Percentiles rank a stretch among this genome's conserved stretches.
Evolutionary conservation across 1,140 invertebrate species (phyloP).

Genomic region (Chelonus insularis): DNA sequence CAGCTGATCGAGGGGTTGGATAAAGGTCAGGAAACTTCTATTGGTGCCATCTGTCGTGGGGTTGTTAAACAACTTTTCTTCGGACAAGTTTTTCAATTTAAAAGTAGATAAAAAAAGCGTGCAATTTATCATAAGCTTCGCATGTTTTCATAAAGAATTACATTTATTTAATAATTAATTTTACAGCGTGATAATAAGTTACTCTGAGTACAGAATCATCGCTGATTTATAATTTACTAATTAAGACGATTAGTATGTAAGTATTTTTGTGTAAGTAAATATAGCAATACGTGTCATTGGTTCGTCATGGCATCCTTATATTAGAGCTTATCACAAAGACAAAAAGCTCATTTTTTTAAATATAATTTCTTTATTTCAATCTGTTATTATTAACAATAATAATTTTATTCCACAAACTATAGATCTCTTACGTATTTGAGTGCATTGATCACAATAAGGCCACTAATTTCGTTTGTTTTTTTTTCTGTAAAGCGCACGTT

Average conservation of each 20-base stretch:
- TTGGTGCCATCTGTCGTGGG: conserved; percentile 25
- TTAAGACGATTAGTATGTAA: conserved; percentile 56
- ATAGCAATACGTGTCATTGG: conserved; percentile 51
- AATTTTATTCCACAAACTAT: no score
- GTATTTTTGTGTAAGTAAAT: conserved; percentile 46
- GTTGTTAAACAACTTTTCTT: conserved; percentile 16
- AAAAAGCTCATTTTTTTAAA: background rate
- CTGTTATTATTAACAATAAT: background rate
- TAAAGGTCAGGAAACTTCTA: conserved; percentile 1
- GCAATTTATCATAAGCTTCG: background rate
- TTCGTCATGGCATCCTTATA: conserved; percentile 37
- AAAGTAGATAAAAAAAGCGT: background rate
- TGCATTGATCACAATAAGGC: conserved; percentile 47
- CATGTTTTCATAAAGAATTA: conserved; percentile 47
- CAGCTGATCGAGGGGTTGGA: conserved; percentile 28
- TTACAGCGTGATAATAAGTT: conserved; percentile 55
- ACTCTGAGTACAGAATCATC: conserved; percentile 51
- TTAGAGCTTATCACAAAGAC: no score
- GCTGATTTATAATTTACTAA: conserved; percentile 50
- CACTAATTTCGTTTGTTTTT: conserved; percentile 36
- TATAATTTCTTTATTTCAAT: background rate
- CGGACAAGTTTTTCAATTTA: background rate
- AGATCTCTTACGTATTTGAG: no score
- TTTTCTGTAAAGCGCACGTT: no score
- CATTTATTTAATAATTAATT: conserved; percentile 57